A percentile compares a stretch with the other conserved stretches of the same genome.
Conservation (phyloP, 2,888 invertebrate species). For the Saturnia japonica region DNA sequence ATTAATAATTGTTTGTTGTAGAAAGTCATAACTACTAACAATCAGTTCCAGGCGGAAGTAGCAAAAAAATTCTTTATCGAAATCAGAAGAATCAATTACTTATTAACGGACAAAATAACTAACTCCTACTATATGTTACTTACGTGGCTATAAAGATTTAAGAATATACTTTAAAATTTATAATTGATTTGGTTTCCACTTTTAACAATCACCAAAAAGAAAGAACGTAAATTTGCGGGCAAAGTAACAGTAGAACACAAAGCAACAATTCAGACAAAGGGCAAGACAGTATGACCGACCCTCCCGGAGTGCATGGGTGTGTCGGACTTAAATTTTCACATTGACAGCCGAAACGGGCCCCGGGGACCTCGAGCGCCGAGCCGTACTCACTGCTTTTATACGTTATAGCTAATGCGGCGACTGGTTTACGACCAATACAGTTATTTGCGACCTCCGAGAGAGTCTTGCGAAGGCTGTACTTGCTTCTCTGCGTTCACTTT, state of each 20-base stretch:
- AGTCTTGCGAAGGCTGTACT: conserved; percentile 27
- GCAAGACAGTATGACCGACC: conserved; percentile 75
- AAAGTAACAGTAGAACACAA: conserved; percentile 35
- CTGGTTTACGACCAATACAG: conserved; percentile 76
- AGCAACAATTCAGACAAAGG: conserved; percentile 77
- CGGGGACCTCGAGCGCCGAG: conserved; percentile 70
- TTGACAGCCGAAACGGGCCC: conserved; percentile 81
- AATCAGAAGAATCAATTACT: too few species aligned
- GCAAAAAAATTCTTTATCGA: too few species aligned
- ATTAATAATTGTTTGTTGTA: too few species aligned
- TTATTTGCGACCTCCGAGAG: conserved; percentile 73
- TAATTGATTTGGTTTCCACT: too few species aligned
- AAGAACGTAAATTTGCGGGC: conserved; percentile 30
- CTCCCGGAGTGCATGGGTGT: conserved; percentile 79
- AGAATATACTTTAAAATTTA: too few species aligned
- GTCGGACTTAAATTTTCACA: conserved; percentile 80
- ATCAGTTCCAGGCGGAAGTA: too few species aligned
- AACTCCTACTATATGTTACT: too few species aligned
- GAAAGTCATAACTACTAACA: too few species aligned
- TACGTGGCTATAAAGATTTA: too few species aligned
- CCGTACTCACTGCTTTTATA: conserved; percentile 80
- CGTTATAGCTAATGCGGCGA: conserved; percentile 79
- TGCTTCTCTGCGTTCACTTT: background rate
- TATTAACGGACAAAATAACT: too few species aligned
- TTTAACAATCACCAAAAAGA: background rate